phyloP scores from a whole-genome alignment of 2,888 invertebrate genomes.

The Ecliptopera silaceata region DNA sequence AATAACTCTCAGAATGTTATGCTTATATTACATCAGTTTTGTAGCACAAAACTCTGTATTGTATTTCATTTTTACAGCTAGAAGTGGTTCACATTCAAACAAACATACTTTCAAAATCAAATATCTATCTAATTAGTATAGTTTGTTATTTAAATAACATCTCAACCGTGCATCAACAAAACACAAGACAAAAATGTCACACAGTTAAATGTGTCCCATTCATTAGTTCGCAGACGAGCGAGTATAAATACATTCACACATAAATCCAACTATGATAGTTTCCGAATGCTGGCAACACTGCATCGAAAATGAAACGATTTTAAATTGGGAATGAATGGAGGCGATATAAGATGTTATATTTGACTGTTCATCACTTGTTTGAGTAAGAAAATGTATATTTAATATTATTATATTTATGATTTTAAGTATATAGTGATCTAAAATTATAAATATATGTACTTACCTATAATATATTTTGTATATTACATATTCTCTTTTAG shows the following conservation, averaged over 20 bases:
- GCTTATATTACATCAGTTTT: no score
- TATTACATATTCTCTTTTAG: no score
- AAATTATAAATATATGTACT: no score
- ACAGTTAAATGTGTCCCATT: conserved; percentile 23
- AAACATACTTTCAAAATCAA: background rate
- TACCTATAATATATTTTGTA: no score
- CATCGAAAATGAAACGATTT: conserved; percentile 32
- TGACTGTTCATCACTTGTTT: conserved; percentile 27
- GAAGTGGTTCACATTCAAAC: no score
- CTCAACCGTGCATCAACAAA: conserved; percentile 11
- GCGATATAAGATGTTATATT: conserved; percentile 26
- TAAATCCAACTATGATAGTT: conserved; percentile 29
- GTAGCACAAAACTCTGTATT: no score
- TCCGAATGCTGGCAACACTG: conserved; percentile 31
- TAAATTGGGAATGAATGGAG: conserved; percentile 32
- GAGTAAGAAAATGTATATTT: no score
- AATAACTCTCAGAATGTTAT: no score
- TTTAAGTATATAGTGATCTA: no score
- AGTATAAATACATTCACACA: conserved; percentile 34
- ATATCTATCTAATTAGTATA: conserved; percentile 6
- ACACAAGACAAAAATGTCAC: conserved; percentile 12
- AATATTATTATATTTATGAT: no score
- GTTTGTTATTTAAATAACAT: no score
- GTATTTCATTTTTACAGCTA: no score
- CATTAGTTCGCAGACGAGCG: conserved; percentile 18